Evolutionary conservation across 2,888 invertebrate genomes (phyloP).

Genomic region (Melanotus villosus): DNA sequence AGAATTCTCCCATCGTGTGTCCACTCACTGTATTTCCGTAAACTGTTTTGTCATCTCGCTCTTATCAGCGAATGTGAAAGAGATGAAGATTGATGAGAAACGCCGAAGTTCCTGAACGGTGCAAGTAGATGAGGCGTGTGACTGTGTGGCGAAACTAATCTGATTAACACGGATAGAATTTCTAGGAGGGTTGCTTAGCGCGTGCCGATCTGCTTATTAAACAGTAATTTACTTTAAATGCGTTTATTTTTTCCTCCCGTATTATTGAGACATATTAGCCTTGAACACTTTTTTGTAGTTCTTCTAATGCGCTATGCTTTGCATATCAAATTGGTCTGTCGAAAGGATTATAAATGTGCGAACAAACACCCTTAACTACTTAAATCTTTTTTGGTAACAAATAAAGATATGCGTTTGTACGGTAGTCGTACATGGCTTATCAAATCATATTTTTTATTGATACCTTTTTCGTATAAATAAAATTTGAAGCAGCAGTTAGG

Average conservation of each 20-base stretch:
- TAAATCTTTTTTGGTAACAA: too few species aligned
- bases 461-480: too few species aligned
- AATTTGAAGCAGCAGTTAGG: too few species aligned
- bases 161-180: conserved; percentile 64
- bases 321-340: too few species aligned
- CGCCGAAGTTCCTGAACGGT: conserved; percentile 29
- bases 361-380: too few species aligned
- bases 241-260: conserved; percentile 25
- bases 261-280: too few species aligned
- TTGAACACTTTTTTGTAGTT: too few species aligned
- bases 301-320: too few species aligned
- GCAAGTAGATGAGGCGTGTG: conserved; percentile 64
- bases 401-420: too few species aligned
- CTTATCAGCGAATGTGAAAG: conserved; percentile 38
- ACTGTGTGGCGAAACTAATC: conserved; percentile 65
- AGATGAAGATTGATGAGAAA: conserved; percentile 45
- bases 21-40: conserved; percentile 40
- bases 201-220: conserved; percentile 64
- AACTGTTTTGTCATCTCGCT: conserved; percentile 41
- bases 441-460: too few species aligned
- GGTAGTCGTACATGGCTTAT: too few species aligned
- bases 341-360: too few species aligned
- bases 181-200: conserved; percentile 56
- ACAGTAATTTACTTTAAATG: conserved; percentile 58
- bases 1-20: conserved; percentile 46